Evolutionary conservation across 2,113 vertebrate genomes (phyloP), one percentile per base, ranked within the genome.

Genomic region (Lamprotornis superbus): DNA sequence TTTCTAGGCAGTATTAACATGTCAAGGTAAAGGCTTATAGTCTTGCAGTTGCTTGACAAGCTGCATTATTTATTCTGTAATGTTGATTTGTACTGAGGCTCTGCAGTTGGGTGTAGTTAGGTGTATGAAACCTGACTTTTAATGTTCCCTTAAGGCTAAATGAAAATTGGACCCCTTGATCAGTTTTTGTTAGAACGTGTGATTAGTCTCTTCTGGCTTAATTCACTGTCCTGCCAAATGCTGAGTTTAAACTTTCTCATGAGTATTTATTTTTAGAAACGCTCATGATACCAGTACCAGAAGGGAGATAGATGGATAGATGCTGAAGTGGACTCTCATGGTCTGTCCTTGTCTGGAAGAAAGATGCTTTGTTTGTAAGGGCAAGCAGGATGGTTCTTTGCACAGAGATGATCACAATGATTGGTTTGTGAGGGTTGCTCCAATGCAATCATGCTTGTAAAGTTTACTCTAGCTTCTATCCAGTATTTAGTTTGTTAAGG

Each of bases 401-500:
- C 56, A 24, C 24, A n/a, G 35, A 65, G 33, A 20, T 77, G 52
- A 68, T 78, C 49, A 35, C n/a, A 90, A 4, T 73, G 71, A 81
- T 79, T 92, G 52, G 77, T 85, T 94, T 53, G 56, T 95, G 90
- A 89, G 80, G 80, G 57, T 74, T 86, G 73, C 59, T 95, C 69
- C 74, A 82, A 46, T 53, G 82, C 75, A 87, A 37, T 83, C 57
- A 6, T 83, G 60, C 74, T 96, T 93, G 75, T 83, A 52, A 89
- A 90, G 71, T 95, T 97, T 90, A 89, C 63, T 93, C 83, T n/a
- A 21, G 74, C 65, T 81, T 94, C 60, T 77, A 83, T 88, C 83
- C 83, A 35, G 84, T 92, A 78, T 95, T 97, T 86, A 88, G 93
- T 95, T 98, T 6, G 23, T 91, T 96, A 81, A 96, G 94, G 95